Evolutionary conservation across 2,888 invertebrate species (phyloP).

Genomic region (Tenthredo mesomela): DNA sequence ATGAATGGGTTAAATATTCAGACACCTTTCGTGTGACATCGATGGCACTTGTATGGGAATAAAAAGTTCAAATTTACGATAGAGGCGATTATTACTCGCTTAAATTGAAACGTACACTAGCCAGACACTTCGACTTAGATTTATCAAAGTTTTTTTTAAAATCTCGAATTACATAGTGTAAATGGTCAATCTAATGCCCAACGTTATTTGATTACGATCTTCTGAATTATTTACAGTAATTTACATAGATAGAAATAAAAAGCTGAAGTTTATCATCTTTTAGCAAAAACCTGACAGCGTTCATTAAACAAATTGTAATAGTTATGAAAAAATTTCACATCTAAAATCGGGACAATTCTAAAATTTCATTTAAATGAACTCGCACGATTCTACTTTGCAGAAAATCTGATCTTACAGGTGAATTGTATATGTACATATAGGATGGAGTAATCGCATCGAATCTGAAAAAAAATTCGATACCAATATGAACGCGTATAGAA

Average conservation of each 20-base stretch:
- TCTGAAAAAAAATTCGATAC: background rate
- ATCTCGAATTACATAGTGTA: no score
- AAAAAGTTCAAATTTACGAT: background rate
- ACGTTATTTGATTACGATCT: background rate
- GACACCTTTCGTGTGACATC: background rate
- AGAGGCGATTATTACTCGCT: background rate
- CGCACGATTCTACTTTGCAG: background rate
- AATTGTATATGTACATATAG: background rate
- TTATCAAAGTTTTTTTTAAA: background rate
- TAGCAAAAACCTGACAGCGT: no score
- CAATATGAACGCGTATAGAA: constrained; percentile 17
- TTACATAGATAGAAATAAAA: background rate
- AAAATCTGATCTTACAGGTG: background rate
- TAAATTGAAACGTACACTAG: background rate
- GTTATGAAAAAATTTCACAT: no score
- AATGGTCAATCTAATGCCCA: no score
- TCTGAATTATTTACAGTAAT: background rate
- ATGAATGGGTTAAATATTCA: background rate
- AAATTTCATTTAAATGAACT: background rate
- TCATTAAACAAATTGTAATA: no score
- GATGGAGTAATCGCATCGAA: background rate
- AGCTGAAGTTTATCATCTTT: background rate
- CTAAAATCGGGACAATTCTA: background rate
- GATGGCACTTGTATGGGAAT: background rate
- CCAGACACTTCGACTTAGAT: background rate